Conservation (phyloP, 2,888 invertebrate species). For the Laothoe populi region DNA sequence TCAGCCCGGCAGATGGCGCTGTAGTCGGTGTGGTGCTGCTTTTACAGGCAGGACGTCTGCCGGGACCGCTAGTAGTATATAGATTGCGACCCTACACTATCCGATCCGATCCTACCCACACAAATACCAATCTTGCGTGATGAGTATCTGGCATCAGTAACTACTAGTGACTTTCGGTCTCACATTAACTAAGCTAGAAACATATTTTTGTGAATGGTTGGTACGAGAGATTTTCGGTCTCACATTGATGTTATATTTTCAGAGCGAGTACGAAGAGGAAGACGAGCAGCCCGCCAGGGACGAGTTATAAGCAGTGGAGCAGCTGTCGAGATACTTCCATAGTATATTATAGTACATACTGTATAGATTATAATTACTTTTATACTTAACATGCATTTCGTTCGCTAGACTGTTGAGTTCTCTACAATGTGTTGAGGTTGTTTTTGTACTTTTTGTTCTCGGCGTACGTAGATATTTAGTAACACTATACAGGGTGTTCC, state of each 20-base stretch:
- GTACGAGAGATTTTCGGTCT: too few species aligned
- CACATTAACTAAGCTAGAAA: too few species aligned
- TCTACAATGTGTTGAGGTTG: conserved; percentile 63
- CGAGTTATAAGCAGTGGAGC: conserved; percentile 87
- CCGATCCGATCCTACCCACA: too few species aligned
- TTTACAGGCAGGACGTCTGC: too few species aligned
- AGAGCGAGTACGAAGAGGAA: conserved; percentile 88
- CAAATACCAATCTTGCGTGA: too few species aligned
- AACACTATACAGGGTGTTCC: conserved; percentile 8
- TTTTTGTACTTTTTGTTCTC: conserved; percentile 32
- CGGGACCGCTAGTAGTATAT: too few species aligned
- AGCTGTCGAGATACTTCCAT: conserved; percentile 73
- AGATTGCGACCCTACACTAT: too few species aligned
- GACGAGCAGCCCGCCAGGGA: conserved; percentile 90
- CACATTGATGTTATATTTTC: conserved; percentile 42
- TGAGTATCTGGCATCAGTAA: too few species aligned
- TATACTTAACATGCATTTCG: conserved; percentile 71
- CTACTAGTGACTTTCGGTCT: too few species aligned
- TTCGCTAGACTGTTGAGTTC: conserved; percentile 68
- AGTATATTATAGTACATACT: conserved; percentile 70
- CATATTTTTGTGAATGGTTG: too few species aligned
- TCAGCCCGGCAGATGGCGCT: too few species aligned
- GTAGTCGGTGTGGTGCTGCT: too few species aligned
- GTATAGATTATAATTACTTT: conserved; percentile 78
- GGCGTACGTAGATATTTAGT: conserved; percentile 32